Evolutionary conservation across 2,113 vertebrate species (phyloP), one percentile per base, ranked within the genome.

Genomic region (Lepisosteus oculatus): DNA sequence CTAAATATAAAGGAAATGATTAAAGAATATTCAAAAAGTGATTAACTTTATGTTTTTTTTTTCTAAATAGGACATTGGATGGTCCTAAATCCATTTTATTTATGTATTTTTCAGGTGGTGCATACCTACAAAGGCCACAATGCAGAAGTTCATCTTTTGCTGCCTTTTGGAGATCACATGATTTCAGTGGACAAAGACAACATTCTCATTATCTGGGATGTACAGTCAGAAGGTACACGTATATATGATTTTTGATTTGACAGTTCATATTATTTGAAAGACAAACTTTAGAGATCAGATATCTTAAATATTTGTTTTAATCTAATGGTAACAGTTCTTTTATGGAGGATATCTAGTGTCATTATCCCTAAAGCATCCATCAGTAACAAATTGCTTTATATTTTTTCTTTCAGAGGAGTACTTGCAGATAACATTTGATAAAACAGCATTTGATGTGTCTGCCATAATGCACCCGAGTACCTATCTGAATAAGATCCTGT

Each of bases 401-500:
- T 8, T 41, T 74, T 65, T 45, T 73, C 79, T 84, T 85, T 8
- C 82, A 99, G 97, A 99, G 29, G 76, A 94, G 6, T 98, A 99
- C 84, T 86, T 98, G 70, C 90, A 84, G 6, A 77, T 99, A 75
- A 84, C 85, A 51, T 98, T 97, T 80, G 94, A 98, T 80, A 94
- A 92, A 44, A 65, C 78, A 14, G 81, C 91, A 74, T 99, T 99
- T 79, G 84, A 89, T 7, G 84, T 96, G 83, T 95, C 95, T 13
- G 92, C 96, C 65, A 68, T 98, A 85, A 90, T 98, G 85, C 97
- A 99, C 73, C 97, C 97, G 4, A 97, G 95, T 87, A 96, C 96
- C 29, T 98, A 98, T 83, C 84, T 99, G 79, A 99, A 99, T 92
- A 99, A 99, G 91, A 90, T 99, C 81, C 91, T 99, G 63, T 87